phyloP scores from a whole-genome alignment of 2,113 vertebrate species.

The Campylomormyrus numenius region DNA sequence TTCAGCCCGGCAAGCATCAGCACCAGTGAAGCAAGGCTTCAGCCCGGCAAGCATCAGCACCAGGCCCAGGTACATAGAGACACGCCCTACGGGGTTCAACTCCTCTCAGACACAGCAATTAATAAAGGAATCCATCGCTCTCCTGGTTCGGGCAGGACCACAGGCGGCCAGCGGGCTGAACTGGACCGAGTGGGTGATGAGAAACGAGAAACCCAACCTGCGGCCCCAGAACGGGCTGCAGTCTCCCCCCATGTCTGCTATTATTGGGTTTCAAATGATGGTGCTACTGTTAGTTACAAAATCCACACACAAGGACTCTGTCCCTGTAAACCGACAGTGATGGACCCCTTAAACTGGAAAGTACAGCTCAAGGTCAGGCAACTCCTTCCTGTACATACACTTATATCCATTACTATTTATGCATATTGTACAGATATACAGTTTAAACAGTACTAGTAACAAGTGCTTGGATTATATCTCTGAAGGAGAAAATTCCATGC shows the following conservation, averaged over 20 bases:
- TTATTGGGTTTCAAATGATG: neutral
- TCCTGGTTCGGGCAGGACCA: neutral
- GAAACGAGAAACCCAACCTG: neutral
- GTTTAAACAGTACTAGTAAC: slow-evolving; percentile 30
- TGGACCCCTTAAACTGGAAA: slow-evolving; percentile 25
- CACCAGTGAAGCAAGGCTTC: too few species aligned
- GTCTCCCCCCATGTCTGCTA: neutral
- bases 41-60: neutral
- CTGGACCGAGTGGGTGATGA: neutral
- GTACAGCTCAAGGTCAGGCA: slow-evolving; percentile 17
- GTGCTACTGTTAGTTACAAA: neutral
- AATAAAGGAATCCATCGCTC: neutral
- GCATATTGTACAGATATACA: slow-evolving; percentile 33
- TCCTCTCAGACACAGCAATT: neutral
- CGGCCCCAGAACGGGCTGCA: neutral
- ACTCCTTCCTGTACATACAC: slow-evolving; percentile 16
- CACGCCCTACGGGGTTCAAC: neutral
- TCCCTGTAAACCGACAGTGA: slow-evolving; percentile 26
- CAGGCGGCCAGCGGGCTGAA: too few species aligned
- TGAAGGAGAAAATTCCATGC: slow-evolving; percentile 45
- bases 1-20: too few species aligned
- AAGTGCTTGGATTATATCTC: slow-evolving; percentile 33
- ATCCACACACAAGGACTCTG: slow-evolving; percentile 10
- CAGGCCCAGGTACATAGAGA: neutral
- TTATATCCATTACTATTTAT: slow-evolving; percentile 28